These are phyloP conservation scores for Champsocephalus esox DNA, from an alignment of 2,797 vertebrate genomes.

Conservation along the genomic window DNA sequence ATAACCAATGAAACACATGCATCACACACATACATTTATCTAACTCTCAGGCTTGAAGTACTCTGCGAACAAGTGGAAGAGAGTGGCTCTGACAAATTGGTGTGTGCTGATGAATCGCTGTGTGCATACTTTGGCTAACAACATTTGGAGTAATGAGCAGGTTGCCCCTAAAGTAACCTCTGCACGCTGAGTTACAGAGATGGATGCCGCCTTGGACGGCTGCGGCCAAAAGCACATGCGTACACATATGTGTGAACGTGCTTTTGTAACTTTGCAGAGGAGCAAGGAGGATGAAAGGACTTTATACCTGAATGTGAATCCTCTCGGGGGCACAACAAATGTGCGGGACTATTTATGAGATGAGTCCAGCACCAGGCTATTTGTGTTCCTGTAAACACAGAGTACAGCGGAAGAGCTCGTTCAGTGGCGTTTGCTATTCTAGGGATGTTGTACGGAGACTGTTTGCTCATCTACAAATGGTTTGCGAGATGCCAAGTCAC, in stretches of 20 bases:
- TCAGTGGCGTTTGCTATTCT: constrained; percentile 60
- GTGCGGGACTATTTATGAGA: constrained; percentile 41
- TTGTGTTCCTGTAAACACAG: constrained; percentile 59
- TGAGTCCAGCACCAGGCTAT: constrained; percentile 46
- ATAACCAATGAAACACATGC: constrained; percentile 1
- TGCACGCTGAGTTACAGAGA: constrained; percentile 69
- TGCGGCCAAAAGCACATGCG: neutral
- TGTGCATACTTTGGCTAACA: constrained; percentile 75
- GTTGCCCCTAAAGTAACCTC: constrained; percentile 79
- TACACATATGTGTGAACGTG: constrained; percentile 2
- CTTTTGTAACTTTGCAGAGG: constrained; percentile 21
- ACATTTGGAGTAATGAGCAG: constrained; percentile 83
- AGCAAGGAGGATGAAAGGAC: constrained; percentile 9
- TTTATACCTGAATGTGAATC: constrained; percentile 33
- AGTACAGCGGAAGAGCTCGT: constrained; percentile 45
- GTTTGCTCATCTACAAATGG: constrained; percentile 72
- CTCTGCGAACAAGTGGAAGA: constrained; percentile 66
- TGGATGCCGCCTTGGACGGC: constrained; percentile 54
- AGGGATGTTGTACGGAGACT: constrained; percentile 39
- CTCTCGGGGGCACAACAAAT: constrained; percentile 45
- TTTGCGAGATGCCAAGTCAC: constrained; percentile 49
- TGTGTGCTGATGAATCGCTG: constrained; percentile 66
- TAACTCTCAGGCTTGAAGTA: constrained; percentile 63
- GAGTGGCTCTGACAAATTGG: constrained; percentile 70
- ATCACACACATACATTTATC: constrained; percentile 6